These are phyloP conservation scores for Nothoprocta perdicaria DNA, from an alignment of 2,113 vertebrate genomes.

Conservation along the genomic window DNA sequence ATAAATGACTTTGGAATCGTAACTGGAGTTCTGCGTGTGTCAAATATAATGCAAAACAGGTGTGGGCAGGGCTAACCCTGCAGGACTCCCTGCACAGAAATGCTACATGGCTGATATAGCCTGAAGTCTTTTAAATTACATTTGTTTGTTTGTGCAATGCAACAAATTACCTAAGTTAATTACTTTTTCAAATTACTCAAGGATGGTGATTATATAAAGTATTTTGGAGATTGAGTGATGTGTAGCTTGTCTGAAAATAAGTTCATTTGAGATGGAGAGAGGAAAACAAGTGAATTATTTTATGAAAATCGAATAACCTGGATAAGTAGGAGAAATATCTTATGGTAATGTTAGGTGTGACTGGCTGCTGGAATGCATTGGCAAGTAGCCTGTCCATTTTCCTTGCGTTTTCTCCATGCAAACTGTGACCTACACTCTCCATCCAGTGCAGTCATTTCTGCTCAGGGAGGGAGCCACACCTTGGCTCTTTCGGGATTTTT, in stretches of 20 bases:
- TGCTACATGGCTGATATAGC: neutral
- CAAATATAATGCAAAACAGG: neutral
- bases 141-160: neutral
- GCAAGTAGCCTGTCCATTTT: neutral
- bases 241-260: neutral
- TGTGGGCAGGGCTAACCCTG: neutral
- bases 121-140: neutral
- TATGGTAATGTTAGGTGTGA: neutral
- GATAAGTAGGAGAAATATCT: neutral
- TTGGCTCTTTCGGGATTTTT: neutral
- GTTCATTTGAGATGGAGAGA: neutral
- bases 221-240: neutral
- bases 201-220: neutral
- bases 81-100: neutral
- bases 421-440: neutral
- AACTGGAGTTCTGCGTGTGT: neutral
- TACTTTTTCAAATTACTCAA: neutral
- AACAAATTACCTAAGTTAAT: neutral
- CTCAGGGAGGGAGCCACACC: slow-evolving; percentile 47
- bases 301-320: neutral
- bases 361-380: neutral
- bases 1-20: neutral
- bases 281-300: neutral
- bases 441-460: slow-evolving; percentile 1
- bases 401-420: neutral